Base-by-base conservation (phyloP, 1,140 invertebrate genomes). In the Solen grandis region DNA sequence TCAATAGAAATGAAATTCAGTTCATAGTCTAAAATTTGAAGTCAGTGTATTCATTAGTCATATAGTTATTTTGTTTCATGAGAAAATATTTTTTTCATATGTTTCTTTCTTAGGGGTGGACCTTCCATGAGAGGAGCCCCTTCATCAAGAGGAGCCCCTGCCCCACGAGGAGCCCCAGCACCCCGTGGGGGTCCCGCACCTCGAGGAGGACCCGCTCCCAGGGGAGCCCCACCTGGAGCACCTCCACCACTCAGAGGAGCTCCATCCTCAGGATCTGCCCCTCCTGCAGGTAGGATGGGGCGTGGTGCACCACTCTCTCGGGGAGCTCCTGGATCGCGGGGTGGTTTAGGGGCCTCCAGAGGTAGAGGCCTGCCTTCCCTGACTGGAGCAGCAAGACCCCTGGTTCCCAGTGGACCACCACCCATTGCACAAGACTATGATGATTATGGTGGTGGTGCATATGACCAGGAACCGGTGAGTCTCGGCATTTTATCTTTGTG, bases 381-480 rank as follows among this genome's bases (percentile, higher is more conserved):
- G 13, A 10, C 5, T 19, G 25, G 16, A 14, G 22, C 57, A 2
- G 29, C 57, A 27, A 60, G 57, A 60, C 36, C 70, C 10, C 59
- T 65, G 25, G 29, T 52, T 10, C 66, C 50, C 1, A 46, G 60
- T n/a, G 57, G 52, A 38, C 52, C 66, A 35, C 57, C 69, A 31
- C 72, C 69, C 19, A 27, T 46, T 54, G 46, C 50, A 59, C 50
- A 41, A 41, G 65, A 72, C 0, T 84, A 84, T 68, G 85, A 86
- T 75, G 85, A 86, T 29, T 86, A 84, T 81, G 73, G 60, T 1
- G 29, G 59, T 35, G 73, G 41, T 27, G 4, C 60, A n/a, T 19
- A 55, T 10, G 63, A 76, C 41, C 33, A 54, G 13, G 50, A 76
- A 22, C 63, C 31, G 5, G 59, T n/a, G n/a, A n/a, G n/a, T n/a